Conservation (phyloP, 2,888 invertebrate genomes). For the Tetrapedia diversipes region DNA sequence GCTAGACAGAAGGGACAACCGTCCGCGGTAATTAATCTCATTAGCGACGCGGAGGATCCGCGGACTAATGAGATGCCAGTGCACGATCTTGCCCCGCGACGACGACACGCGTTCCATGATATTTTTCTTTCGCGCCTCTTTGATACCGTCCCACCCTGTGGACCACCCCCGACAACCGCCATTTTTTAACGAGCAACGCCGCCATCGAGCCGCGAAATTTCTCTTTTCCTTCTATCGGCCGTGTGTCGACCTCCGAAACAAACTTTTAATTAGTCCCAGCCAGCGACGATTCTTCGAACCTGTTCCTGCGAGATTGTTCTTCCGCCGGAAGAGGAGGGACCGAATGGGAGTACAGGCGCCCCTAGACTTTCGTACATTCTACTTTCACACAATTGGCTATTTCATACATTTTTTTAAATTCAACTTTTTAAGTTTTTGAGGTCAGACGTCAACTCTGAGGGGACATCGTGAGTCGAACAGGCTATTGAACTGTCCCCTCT, state of each 20-base stretch:
- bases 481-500: too few relatives aligned
- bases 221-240: neutral
- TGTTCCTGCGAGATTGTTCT: neutral
- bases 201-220: constrained; percentile 23
- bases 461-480: too few relatives aligned
- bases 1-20: constrained; percentile 29
- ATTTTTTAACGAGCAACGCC: constrained; percentile 49
- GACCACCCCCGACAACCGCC: neutral
- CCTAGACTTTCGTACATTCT: too few relatives aligned
- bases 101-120: constrained; percentile 52
- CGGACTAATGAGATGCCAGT: constrained; percentile 61
- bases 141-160: constrained; percentile 19
- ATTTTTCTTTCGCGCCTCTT: constrained; percentile 53
- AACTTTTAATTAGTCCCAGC: constrained; percentile 53
- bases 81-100: constrained; percentile 57
- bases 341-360: too few relatives aligned
- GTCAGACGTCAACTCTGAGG: too few relatives aligned
- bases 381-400: too few relatives aligned
- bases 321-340: neutral
- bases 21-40: constrained; percentile 67
- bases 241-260: neutral
- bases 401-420: too few relatives aligned
- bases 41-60: constrained; percentile 54
- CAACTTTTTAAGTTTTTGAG: too few relatives aligned
- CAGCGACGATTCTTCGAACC: constrained; percentile 15